Evolutionary conservation across 2,113 vertebrate genomes (phyloP).

Genomic region (Trichechus manatus): DNA sequence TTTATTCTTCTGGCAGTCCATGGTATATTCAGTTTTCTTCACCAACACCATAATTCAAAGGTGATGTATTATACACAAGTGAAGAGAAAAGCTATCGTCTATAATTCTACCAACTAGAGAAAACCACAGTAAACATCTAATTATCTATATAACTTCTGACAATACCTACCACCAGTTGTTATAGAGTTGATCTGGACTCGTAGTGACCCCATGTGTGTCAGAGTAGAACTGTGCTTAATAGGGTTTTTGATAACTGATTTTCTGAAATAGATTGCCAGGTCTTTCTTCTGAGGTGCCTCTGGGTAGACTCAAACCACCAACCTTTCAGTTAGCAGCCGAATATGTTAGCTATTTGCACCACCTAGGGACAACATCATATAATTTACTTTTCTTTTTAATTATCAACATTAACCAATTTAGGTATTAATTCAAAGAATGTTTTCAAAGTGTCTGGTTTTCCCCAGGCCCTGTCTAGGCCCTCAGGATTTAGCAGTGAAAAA

Average conservation of each 20-base stretch:
- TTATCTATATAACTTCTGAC: neutral
- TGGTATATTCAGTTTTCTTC: too few relatives aligned
- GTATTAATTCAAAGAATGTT: conserved; percentile 19
- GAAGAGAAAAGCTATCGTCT: neutral
- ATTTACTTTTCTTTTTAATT: conserved; percentile 25
- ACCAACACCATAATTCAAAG: too few relatives aligned
- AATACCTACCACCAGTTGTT: neutral
- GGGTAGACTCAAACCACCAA: neutral
- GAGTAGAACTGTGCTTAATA: neutral
- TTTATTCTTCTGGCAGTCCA: too few relatives aligned
- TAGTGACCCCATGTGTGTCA: neutral
- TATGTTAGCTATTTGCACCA: neutral
- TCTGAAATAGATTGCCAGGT: neutral
- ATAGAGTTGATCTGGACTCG: neutral
- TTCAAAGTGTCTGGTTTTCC: neutral
- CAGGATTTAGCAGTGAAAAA: neutral
- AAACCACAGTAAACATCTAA: neutral
- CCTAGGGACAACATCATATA: neutral
- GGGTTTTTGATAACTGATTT: neutral
- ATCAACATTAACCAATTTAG: neutral
- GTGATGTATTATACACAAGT: neutral
- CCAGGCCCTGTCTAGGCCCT: neutral
- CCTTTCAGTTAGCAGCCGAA: neutral
- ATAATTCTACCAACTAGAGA: neutral
- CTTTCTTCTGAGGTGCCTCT: neutral